A percentile compares a stretch with the other conserved stretches of the same genome.
Conservation (phyloP, 2,888 invertebrate genomes). For the Ganaspis brasiliensis region DNA sequence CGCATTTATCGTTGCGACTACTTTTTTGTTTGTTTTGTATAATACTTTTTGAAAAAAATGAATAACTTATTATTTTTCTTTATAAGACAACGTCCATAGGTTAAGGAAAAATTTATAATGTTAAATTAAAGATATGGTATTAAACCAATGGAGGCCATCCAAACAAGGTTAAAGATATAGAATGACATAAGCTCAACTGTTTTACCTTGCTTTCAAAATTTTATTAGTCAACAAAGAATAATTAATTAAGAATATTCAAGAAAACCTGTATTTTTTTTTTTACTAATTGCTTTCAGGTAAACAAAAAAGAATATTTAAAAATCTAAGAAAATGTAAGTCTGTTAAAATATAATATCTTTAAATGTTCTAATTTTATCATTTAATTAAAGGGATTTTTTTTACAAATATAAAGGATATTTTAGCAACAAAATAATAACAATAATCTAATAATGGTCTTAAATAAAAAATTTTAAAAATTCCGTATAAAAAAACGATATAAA, state of each 20-base stretch:
- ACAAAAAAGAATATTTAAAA: too few relatives aligned
- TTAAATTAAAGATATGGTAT: neutral
- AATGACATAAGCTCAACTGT: constrained; percentile 3
- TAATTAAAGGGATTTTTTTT: too few relatives aligned
- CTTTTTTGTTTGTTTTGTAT: neutral
- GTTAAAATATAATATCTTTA: too few relatives aligned
- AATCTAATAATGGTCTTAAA: too few relatives aligned
- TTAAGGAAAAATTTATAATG: neutral
- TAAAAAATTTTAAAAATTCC: too few relatives aligned
- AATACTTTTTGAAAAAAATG: too few relatives aligned
- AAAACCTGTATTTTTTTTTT: neutral
- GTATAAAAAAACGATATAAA: too few relatives aligned
- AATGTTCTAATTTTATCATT: too few relatives aligned
- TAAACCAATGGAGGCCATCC: neutral
- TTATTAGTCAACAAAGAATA: neutral
- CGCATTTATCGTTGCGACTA: too few relatives aligned
- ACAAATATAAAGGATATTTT: too few relatives aligned
- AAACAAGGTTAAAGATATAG: constrained; percentile 9
- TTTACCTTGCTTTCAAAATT: constrained; percentile 17
- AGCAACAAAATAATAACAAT: too few relatives aligned
- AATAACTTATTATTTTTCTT: neutral
- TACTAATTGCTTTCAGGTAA: neutral
- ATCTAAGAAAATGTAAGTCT: too few relatives aligned
- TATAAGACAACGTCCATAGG: neutral
- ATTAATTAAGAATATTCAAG: neutral